Conservation (phyloP, 1,140 invertebrate genomes). For the Ceratina australensis region DNA sequence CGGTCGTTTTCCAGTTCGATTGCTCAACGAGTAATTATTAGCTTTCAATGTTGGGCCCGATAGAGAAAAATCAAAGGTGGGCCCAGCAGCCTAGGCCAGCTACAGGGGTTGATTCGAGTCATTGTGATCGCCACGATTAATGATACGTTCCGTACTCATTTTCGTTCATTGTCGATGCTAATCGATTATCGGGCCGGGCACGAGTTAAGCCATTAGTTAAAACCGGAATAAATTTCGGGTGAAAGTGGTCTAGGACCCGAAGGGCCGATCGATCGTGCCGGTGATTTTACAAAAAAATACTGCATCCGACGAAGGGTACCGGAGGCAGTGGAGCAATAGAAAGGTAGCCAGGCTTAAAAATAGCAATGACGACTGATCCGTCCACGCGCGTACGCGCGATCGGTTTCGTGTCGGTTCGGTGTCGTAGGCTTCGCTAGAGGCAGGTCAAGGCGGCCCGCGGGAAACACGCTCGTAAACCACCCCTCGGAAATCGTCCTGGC, state of each 20-base stretch:
- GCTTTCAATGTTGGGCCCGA: neutral
- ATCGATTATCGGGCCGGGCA: conserved; percentile 58
- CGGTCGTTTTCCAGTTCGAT: neutral
- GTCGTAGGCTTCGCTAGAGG: conserved; percentile 43
- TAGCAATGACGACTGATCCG: conserved; percentile 47
- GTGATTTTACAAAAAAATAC: conserved; percentile 39
- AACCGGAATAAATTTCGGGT: conserved; percentile 52
- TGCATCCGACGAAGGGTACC: conserved; percentile 3
- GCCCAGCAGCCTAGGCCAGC: neutral
- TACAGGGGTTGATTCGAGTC: conserved; percentile 3
- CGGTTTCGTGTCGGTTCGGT: conserved; percentile 28
- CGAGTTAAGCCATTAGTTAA: conserved; percentile 43
- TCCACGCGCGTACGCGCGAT: conserved; percentile 31
- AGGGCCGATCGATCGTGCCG: conserved; percentile 38
- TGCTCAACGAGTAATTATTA: conserved; percentile 17
- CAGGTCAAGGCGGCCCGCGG: conserved; percentile 37
- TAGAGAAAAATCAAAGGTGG: neutral
- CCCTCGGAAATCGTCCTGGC: conserved; percentile 12
- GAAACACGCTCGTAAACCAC: conserved; percentile 25
- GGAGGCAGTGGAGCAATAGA: conserved; percentile 10
- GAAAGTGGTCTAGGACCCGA: conserved; percentile 47
- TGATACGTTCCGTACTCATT: conserved; percentile 56
- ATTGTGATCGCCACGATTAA: conserved; percentile 45
- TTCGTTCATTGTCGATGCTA: conserved; percentile 60
- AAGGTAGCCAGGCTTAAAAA: conserved; percentile 44